Conservation (phyloP, 2,113 vertebrate genomes). For the Cyprinodon tularosa region DNA sequence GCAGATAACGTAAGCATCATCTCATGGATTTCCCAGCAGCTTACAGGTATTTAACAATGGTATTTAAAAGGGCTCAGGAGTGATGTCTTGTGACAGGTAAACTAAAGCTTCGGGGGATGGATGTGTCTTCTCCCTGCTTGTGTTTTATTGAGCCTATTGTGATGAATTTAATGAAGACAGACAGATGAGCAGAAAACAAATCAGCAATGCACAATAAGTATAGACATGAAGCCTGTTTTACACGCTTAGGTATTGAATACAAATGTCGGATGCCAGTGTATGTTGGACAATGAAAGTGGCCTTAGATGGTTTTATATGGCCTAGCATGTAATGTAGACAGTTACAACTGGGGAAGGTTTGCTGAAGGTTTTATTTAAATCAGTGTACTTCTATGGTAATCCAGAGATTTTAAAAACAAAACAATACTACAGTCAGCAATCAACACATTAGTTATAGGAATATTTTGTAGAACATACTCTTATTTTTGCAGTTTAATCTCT, state of each 20-base stretch:
- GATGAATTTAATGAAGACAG: conserved; percentile 30
- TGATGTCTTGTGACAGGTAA: conserved; percentile 69
- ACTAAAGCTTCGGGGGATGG: conserved; percentile 29
- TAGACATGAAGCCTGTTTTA: background rate
- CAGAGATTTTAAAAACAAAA: background rate
- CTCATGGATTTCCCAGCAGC: conserved; percentile 67
- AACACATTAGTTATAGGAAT: background rate
- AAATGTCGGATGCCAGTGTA: background rate
- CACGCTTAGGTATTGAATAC: background rate
- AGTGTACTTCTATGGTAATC: background rate
- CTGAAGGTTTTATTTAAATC: background rate
- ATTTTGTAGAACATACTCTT: background rate
- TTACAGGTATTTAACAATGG: conserved; percentile 74
- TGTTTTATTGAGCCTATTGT: conserved; percentile 28
- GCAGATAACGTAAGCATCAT: conserved; percentile 69
- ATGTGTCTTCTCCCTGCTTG: conserved; percentile 5
- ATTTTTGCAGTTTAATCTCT: background rate
- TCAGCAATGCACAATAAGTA: conserved; percentile 10
- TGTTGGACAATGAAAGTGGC: background rate
- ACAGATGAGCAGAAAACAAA: background rate
- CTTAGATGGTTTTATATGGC: background rate
- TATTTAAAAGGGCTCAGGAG: conserved; percentile 61
- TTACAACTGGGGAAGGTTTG: background rate
- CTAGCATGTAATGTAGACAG: background rate
- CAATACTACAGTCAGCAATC: background rate